A percentile compares a stretch with the other conserved stretches of the same genome.
Conservation (phyloP, 2,113 vertebrate genomes). For the Coturnix japonica region DNA sequence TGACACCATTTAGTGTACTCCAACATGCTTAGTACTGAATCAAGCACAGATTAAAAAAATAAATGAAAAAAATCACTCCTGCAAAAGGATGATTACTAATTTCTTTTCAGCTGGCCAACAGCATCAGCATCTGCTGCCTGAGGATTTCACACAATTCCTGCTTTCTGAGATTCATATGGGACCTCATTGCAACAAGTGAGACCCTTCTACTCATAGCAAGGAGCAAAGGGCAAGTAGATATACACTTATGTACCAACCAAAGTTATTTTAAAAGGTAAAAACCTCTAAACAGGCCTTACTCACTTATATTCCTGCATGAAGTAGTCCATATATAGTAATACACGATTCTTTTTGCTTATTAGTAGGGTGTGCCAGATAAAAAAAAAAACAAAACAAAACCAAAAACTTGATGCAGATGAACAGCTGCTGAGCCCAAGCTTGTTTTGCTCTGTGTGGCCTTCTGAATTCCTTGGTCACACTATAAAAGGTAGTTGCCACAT, state of each 20-base stretch:
- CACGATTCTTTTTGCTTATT: not conserved
- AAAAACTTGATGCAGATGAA: slow-evolving; percentile 33
- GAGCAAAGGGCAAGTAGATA: not conserved
- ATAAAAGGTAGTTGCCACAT: not conserved
- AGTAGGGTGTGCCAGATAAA: slow-evolving; percentile 33
- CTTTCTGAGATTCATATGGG: not conserved
- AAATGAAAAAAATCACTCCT: not conserved
- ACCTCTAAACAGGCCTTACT: not conserved
- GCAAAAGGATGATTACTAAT: accelerated
- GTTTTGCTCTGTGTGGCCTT: not conserved
- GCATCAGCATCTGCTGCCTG: not conserved
- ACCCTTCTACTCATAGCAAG: accelerated
- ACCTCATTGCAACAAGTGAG: accelerated
- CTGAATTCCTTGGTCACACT: not conserved
- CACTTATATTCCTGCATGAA: too few species aligned
- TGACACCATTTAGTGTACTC: not conserved
- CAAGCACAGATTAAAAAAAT: not conserved
- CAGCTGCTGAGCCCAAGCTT: slow-evolving; percentile 29
- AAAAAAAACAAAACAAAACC: too few species aligned
- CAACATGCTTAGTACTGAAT: not conserved
- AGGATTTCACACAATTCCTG: not conserved
- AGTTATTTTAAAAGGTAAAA: slow-evolving; percentile 61
- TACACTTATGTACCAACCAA: not conserved
- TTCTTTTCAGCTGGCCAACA: not conserved
- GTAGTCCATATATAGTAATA: too few species aligned